Percentiles rank a stretch among this genome's conserved stretches.
Conservation (phyloP, 2,888 invertebrate genomes). For the Tachina grossa region DNA sequence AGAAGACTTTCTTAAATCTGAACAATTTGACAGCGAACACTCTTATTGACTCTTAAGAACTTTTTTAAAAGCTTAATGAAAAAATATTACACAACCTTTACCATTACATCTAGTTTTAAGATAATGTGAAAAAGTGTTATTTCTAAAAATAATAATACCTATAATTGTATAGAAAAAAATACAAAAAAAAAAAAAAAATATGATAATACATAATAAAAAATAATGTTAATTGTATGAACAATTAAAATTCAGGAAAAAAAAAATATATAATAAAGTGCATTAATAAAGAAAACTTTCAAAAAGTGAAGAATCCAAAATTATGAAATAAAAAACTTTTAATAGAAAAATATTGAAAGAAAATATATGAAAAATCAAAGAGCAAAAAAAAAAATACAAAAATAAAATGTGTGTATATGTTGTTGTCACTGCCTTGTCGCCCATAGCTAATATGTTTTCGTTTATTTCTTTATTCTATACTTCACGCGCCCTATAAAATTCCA, state of each 20-base stretch:
- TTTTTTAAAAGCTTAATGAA: slow-evolving; percentile 31
- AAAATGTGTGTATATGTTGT: slow-evolving; percentile 44
- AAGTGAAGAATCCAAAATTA: slow-evolving; percentile 7
- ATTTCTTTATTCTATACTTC: slow-evolving; percentile 11
- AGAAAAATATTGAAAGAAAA: slow-evolving; percentile 11
- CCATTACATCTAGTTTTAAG: slow-evolving; percentile 39
- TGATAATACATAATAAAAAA: slow-evolving; percentile 3
- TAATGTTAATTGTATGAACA: slow-evolving; percentile 1
- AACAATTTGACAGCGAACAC: slow-evolving; percentile 78
- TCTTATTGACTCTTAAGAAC: slow-evolving; percentile 77
- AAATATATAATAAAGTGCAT: slow-evolving; percentile 4
- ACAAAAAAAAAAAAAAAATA: neutral
- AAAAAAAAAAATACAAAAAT: slow-evolving; percentile 2
- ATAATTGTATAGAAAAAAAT: neutral
- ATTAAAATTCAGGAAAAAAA: slow-evolving; percentile 21
- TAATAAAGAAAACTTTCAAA: neutral
- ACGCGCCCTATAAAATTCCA: slow-evolving; percentile 47
- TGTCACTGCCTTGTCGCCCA: slow-evolving; percentile 18
- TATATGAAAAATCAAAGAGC: slow-evolving; percentile 4
- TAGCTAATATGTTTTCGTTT: slow-evolving; percentile 43
- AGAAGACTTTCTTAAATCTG: slow-evolving; percentile 54
- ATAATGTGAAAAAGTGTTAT: slow-evolving; percentile 43
- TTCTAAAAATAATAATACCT: neutral
- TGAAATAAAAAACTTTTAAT: slow-evolving; percentile 31
- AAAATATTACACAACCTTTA: slow-evolving; percentile 5